Percentiles rank a stretch among this genome's conserved stretches.
Conservation (phyloP, 2,888 invertebrate genomes). For the Tenthredo mesomela region DNA sequence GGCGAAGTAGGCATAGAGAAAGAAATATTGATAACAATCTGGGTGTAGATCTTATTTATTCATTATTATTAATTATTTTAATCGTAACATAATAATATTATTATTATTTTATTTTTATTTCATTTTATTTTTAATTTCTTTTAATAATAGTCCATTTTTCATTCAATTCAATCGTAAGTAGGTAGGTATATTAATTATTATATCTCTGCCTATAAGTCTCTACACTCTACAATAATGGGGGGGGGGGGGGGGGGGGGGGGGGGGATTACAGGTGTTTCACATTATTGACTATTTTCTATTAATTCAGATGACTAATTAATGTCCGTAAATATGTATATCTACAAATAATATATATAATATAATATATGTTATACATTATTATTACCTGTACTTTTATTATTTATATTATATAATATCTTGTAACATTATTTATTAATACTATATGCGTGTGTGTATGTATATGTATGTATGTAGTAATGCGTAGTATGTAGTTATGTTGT, state of each 20-base stretch:
- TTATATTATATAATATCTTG: background rate
- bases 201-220: conserved; percentile 58
- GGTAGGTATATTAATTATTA: conserved; percentile 51
- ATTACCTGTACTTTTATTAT: conserved; percentile 23
- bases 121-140: conserved; percentile 58
- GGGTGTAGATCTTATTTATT: conserved; percentile 46
- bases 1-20: background rate
- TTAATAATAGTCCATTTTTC: conserved; percentile 44
- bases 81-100: conserved; percentile 68
- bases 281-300: conserved; percentile 49
- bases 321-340: conserved; percentile 15
- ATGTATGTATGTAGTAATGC: background rate
- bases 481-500: conserved; percentile 26
- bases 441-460: background rate
- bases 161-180: conserved; percentile 47
- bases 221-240: conserved; percentile 51
- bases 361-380: conserved; percentile 22
- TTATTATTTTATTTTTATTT: conserved; percentile 61
- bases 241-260: background rate
- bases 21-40: background rate
- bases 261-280: conserved; percentile 37
- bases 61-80: conserved; percentile 39
- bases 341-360: conserved; percentile 6
- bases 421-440: conserved; percentile 21
- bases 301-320: conserved; percentile 40